Evolutionary conservation across 1,140 invertebrate genomes (phyloP).

Genomic region (Drosophila teissieri): DNA sequence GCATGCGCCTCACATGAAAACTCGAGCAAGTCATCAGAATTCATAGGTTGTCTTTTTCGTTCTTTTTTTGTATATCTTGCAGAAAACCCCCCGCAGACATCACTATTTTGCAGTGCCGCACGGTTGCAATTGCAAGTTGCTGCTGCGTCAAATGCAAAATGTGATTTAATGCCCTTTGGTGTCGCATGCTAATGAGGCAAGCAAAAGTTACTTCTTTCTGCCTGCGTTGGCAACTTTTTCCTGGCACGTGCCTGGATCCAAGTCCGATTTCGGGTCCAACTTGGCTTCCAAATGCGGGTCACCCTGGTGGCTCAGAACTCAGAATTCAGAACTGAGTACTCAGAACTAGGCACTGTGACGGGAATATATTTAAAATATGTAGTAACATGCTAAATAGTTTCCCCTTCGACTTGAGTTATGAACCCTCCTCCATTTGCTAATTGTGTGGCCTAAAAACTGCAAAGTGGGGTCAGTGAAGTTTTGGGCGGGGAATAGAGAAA

Average conservation of each 20-base stretch:
- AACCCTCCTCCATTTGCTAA: constrained; percentile 44
- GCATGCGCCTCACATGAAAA: constrained; percentile 41
- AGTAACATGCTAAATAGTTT: constrained; percentile 54
- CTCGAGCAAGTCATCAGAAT: constrained; percentile 56
- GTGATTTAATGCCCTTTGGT: constrained; percentile 62
- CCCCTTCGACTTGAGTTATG: constrained; percentile 42
- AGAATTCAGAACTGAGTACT: constrained; percentile 2
- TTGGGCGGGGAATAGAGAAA: background rate
- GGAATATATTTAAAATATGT: constrained; percentile 46
- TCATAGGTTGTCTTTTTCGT: constrained; percentile 33
- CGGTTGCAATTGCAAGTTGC: constrained; percentile 59
- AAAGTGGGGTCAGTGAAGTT: constrained; percentile 9
- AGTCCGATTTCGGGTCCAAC: constrained; percentile 34
- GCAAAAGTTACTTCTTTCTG: constrained; percentile 54
- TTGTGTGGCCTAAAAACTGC: constrained; percentile 46
- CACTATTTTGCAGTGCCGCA: constrained; percentile 6
- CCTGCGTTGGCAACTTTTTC: constrained; percentile 46
- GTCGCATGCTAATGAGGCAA: constrained; percentile 59
- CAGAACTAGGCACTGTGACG: constrained; percentile 45
- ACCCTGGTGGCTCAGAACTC: constrained; percentile 14
- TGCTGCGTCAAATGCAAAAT: constrained; percentile 59
- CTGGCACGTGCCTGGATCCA: constrained; percentile 46
- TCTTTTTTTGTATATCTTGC: constrained; percentile 40
- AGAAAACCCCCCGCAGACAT: constrained; percentile 1
- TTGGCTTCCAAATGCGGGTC: constrained; percentile 4